Evolutionary conservation across 1,140 invertebrate species (phyloP).

Genomic region (Physella acuta): DNA sequence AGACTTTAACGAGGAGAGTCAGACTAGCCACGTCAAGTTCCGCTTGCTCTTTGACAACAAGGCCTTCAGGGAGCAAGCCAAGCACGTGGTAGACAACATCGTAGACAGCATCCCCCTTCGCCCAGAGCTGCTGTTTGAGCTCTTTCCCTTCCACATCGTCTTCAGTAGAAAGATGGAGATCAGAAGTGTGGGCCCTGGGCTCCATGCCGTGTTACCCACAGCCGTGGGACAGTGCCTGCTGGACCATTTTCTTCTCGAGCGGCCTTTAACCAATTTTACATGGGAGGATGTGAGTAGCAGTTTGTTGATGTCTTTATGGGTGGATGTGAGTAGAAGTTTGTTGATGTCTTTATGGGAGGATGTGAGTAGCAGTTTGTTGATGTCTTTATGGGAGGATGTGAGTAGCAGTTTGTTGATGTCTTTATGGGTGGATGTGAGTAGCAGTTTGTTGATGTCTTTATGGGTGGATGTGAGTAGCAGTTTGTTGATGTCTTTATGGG

Average conservation of each 20-base stretch:
- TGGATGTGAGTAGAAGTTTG: background rate
- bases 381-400: background rate
- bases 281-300: conserved; percentile 89
- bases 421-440: background rate
- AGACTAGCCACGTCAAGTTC: conserved; percentile 91
- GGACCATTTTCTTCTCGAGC: conserved; percentile 84
- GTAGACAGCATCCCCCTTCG: conserved; percentile 56
- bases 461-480: background rate
- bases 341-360: background rate
- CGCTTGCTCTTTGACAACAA: conserved; percentile 92
- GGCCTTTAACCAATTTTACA: conserved; percentile 88
- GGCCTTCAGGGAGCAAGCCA: conserved; percentile 62
- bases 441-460: background rate
- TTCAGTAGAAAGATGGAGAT: conserved; percentile 93
- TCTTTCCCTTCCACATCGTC: conserved; percentile 96
- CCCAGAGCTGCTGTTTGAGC: conserved; percentile 84
- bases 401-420: background rate
- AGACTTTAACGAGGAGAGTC: conserved; percentile 68
- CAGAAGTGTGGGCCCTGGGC: conserved; percentile 77
- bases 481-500: background rate
- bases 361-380: background rate
- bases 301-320: conserved; percentile 28
- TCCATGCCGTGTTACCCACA: conserved; percentile 87
- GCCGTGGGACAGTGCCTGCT: conserved; percentile 75
- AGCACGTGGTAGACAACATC: conserved; percentile 32